Base-by-base conservation (phyloP, 2,113 vertebrate species). In the Pica pica region DNA sequence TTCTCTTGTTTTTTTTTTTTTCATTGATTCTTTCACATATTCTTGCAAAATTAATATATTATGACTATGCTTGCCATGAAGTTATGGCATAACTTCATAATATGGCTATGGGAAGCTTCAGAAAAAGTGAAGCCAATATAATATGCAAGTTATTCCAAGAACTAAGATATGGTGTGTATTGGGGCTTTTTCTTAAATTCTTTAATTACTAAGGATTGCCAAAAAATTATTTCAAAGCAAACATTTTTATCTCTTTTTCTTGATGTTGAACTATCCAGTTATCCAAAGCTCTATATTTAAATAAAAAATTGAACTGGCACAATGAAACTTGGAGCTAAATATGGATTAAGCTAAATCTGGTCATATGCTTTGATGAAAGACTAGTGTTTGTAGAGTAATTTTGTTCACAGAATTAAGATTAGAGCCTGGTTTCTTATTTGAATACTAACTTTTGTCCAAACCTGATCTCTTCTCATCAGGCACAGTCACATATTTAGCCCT, bases 251-350 rank as follows among this genome's bases (percentile, higher is more conserved):
- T 68, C 2, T 68, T 81, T 67, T 64, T 63, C 44, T 73, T 75
- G 59, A 26, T 55, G 9, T 71, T 63, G 16, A 92, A 47, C 13
- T 30, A 44, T n/a, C 2, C 7, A 56, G n/a, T 7, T 37, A 47
- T 47, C 4, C 18, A 37, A 75, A 65, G 2, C 2, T 39, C 21
- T 76, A n/a, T 59, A 75, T 71, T 64, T 31, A 41, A 77, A 41
- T 23, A 0, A 63, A 57, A 89, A 46, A 57, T 59, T 39, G 2
- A 24, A 4, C 11, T 0, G 2, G 28, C 4, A 26, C 4, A 21
- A 71, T 55, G 13, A 77, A 69, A 67, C 59, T 31, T 79, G 13
- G 11, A 79, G 16, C 1, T 60, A 76, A 85, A 53, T 83, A 20
- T 47, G 41, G 22, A 52, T 53, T 44, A 53, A 44, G 20, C 14